phyloP scores from a whole-genome alignment of 2,113 vertebrate species.

The Deroptyus accipitrinus region DNA sequence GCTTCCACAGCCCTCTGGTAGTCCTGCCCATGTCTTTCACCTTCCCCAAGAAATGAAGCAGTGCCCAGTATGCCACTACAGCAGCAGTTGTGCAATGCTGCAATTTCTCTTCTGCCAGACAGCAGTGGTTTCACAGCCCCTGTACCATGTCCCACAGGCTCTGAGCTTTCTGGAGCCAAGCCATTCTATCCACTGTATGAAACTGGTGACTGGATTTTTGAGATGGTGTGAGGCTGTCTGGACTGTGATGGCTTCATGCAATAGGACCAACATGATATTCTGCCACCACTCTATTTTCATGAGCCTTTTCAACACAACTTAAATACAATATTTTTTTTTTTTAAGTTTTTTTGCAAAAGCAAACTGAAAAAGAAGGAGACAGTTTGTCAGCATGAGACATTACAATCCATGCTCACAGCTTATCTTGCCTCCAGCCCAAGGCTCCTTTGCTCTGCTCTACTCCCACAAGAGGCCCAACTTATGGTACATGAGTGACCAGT shows the following conservation, averaged over 20 bases:
- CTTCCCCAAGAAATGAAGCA: background rate
- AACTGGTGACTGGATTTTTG: background rate
- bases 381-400: background rate
- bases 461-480: background rate
- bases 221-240: background rate
- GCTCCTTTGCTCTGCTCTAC: background rate
- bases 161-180: background rate
- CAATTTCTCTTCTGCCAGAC: background rate
- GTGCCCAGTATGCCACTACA: background rate
- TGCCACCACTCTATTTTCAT: background rate
- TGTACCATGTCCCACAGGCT: background rate
- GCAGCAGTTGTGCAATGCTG: background rate
- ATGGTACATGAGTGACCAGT: rapidly evolving
- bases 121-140: background rate
- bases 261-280: background rate
- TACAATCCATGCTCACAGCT: background rate
- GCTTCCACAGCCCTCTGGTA: background rate
- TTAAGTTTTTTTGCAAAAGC: background rate
- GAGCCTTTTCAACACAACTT: background rate
- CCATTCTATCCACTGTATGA: background rate
- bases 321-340: background rate
- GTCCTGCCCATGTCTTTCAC: background rate
- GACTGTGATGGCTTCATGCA: background rate
- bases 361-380: background rate
- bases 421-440: background rate